Conservation (phyloP, 2,888 invertebrate genomes). For the Standfussiana lucernea region DNA sequence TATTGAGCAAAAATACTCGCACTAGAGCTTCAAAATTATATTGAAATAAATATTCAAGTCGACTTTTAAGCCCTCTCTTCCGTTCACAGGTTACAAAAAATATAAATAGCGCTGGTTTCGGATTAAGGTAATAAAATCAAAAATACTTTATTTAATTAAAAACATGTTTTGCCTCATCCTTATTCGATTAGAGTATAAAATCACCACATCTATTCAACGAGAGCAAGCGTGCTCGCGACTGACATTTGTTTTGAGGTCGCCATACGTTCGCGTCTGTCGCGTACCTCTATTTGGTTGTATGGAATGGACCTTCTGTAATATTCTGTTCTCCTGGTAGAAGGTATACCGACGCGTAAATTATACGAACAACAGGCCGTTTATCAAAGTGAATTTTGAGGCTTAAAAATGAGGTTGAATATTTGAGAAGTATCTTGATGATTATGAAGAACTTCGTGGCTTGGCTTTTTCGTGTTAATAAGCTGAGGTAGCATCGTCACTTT, state of each 20-base stretch:
- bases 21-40: no score
- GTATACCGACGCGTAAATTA: slow-evolving; percentile 42
- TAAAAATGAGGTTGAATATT: slow-evolving; percentile 62
- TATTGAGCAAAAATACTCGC: background rate
- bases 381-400: slow-evolving; percentile 64
- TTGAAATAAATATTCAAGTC: background rate
- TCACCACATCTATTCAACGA: background rate
- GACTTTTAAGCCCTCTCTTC: background rate
- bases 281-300: background rate
- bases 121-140: background rate
- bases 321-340: slow-evolving; percentile 1
- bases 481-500: slow-evolving; percentile 33
- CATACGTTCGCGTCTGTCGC: background rate
- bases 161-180: background rate
- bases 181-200: background rate
- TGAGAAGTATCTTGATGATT: slow-evolving; percentile 36
- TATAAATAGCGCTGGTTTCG: background rate
- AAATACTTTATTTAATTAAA: background rate
- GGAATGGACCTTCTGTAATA: background rate
- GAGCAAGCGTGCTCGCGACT: background rate
- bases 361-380: slow-evolving; percentile 45
- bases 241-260: background rate
- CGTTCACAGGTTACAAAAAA: background rate
- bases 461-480: slow-evolving; percentile 47
- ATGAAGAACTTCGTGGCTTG: slow-evolving; percentile 46